Evolutionary conservation across 1,140 invertebrate species (phyloP).

Genomic region (Listronotus oregonensis): DNA sequence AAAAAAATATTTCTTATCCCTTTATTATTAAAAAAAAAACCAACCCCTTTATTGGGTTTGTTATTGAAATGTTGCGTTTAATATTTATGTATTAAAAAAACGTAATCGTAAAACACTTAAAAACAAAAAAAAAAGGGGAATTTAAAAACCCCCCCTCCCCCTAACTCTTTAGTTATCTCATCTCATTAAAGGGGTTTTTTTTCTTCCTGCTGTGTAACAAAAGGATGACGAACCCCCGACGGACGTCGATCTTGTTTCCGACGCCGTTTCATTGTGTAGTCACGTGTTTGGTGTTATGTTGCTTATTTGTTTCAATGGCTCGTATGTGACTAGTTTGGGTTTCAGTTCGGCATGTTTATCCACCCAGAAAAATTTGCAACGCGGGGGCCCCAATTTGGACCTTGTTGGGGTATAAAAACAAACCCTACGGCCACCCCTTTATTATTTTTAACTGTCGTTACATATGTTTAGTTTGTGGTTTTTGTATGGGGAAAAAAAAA

Average conservation of each 20-base stretch:
- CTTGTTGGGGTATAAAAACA: constrained; percentile 10
- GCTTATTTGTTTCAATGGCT: constrained; percentile 34
- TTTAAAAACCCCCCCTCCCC: constrained; percentile 22
- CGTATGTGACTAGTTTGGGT: constrained; percentile 29
- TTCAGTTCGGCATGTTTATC: constrained; percentile 31
- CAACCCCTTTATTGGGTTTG: too few species aligned
- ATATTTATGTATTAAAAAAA: constrained; percentile 15
- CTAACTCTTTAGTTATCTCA: constrained; percentile 15
- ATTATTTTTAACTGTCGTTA: too few species aligned
- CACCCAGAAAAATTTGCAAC: constrained; percentile 18
- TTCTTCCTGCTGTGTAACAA: constrained; percentile 12
- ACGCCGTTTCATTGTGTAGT: constrained; percentile 25
- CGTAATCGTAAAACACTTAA: constrained; percentile 1
- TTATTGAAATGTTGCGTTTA: too few species aligned
- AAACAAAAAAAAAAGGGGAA: constrained; percentile 16
- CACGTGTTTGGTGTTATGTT: constrained; percentile 36
- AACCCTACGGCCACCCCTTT: too few species aligned
- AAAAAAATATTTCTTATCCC: too few species aligned
- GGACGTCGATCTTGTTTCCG: constrained; percentile 22
- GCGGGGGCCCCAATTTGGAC: constrained; percentile 11
- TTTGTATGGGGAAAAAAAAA: neutral
- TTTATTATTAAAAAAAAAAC: too few species aligned
- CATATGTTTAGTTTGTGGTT: too few species aligned
- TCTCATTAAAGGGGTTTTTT: constrained; percentile 22
- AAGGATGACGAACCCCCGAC: constrained; percentile 14